Base-by-base conservation (phyloP, 2,888 invertebrate species). In the Flexamia atlantica region DNA sequence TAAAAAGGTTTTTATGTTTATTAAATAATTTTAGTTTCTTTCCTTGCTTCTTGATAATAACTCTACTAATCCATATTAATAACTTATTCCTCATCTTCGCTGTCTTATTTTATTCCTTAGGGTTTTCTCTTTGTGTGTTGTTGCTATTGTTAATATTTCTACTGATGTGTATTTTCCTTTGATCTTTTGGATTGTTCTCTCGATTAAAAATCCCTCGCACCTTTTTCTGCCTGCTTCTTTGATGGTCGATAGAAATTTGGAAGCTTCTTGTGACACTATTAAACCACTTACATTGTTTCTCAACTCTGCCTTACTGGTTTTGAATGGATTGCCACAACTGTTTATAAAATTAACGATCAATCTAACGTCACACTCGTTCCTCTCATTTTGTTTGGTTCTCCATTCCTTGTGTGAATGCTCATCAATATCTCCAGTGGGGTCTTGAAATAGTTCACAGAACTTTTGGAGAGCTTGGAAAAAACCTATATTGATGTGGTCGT, bases 211-310 rank as follows among this genome's bases (percentile, higher is more conserved):
- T 25, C n/a, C 28, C 12, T 79, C 30, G 5, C n/a, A 36, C 20
- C 10, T 2, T 17, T 17, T 2, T 23, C 4, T 17, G 2, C 4
- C 36, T 25, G 5, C 25, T 76, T 76, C 42, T 42, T 42, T 76
- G 5, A 76, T 42, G 40, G 5, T 76, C 20, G 12, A 76, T 14
- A 9, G 12, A 23, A 76, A 76, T 42, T 76, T 76, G 4, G 76
- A 40, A 32, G 76, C 36, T 1, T 7, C 30, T 68, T 68, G 32
- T 10, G 68, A n/a, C 0, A 30, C 68, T 9, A 68, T 42, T 12
- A 76, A 7, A 4, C 40, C 76, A 42, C 76, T 76, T 23, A 76
- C 40, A 23, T 53, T 79, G 53, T 50, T 79, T 30, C 53, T 79
- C 17, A 79, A 28, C 53, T 79, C 79, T 25, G 23, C 0, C 25